phyloP scores from a whole-genome alignment of 2,797 vertebrate species.

The Sarcoramphus papa region DNA sequence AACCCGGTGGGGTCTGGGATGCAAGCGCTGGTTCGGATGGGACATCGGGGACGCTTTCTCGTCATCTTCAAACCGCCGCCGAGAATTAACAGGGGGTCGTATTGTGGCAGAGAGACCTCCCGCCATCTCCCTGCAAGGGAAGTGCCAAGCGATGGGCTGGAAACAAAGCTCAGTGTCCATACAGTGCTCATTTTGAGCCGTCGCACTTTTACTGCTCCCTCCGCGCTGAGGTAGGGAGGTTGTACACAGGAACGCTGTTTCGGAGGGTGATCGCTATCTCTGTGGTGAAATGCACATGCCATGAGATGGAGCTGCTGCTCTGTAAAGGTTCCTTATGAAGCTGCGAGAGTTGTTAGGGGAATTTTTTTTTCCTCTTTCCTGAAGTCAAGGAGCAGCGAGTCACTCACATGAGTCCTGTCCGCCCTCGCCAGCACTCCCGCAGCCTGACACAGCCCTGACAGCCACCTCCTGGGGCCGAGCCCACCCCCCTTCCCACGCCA shows the following conservation, averaged over 20 bases:
- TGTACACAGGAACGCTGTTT: neutral
- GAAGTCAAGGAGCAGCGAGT: neutral
- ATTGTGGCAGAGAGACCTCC: neutral
- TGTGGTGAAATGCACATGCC: conserved; percentile 8
- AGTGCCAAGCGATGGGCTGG: neutral
- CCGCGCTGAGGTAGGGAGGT: neutral
- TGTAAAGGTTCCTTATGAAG: conserved; percentile 11
- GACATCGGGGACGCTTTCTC: rapidly evolving
- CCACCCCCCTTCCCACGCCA: neutral
- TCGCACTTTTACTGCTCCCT: neutral
- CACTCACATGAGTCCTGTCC: neutral
- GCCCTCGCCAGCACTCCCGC: neutral
- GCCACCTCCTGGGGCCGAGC: conserved; percentile 20
- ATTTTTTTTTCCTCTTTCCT: neutral
- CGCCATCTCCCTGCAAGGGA: neutral
- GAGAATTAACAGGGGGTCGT: neutral
- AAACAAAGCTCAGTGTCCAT: rapidly evolving
- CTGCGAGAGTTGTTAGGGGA: neutral
- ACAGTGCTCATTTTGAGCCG: rapidly evolving
- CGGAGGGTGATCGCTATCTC: neutral
- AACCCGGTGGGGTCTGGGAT: neutral
- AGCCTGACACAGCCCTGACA: conserved; percentile 10
- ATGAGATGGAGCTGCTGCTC: conserved; percentile 61
- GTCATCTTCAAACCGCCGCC: rapidly evolving
- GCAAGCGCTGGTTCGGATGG: rapidly evolving